phyloP scores from a whole-genome alignment of 2,113 vertebrate genomes.

The Salminus brasiliensis region DNA sequence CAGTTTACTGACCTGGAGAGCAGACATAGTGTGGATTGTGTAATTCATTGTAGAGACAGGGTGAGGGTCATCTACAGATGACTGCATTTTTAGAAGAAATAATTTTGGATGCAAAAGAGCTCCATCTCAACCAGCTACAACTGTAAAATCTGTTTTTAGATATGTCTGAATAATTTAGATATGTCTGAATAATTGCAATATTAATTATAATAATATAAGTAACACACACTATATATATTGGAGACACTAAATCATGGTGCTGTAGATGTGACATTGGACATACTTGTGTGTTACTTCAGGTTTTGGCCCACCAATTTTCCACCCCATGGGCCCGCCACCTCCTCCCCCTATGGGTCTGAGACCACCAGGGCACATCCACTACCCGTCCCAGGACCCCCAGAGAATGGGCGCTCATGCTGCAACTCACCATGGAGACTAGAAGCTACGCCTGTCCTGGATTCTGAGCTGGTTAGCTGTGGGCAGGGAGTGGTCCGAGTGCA shows the following conservation, averaged over 20 bases:
- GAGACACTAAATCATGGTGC: background rate
- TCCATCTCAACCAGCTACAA: too few species aligned
- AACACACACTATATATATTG: too few species aligned
- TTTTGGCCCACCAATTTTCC: constrained; percentile 85
- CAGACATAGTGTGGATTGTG: too few species aligned
- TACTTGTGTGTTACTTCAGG: constrained; percentile 70
- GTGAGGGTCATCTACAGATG: too few species aligned
- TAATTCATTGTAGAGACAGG: too few species aligned
- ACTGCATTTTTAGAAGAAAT: too few species aligned
- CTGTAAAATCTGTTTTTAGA: too few species aligned
- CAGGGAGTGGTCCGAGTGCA: background rate
- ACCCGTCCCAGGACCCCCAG: constrained; percentile 95
- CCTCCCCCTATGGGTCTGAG: constrained; percentile 90
- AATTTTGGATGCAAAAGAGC: too few species aligned
- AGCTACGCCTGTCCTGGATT: constrained; percentile 22
- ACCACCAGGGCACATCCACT: constrained; percentile 93
- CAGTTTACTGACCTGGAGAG: too few species aligned
- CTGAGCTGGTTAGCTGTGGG: constrained; percentile 9
- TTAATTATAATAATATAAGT: too few species aligned
- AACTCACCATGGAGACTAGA: constrained; percentile 81
- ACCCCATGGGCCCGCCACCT: constrained; percentile 86
- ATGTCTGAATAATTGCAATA: too few species aligned
- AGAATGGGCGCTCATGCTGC: constrained; percentile 93
- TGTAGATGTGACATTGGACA: background rate
- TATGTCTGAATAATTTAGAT: too few species aligned